These are phyloP conservation scores for Caprella mutica DNA, from an alignment of 2,888 invertebrate species.

Conservation along the genomic window DNA sequence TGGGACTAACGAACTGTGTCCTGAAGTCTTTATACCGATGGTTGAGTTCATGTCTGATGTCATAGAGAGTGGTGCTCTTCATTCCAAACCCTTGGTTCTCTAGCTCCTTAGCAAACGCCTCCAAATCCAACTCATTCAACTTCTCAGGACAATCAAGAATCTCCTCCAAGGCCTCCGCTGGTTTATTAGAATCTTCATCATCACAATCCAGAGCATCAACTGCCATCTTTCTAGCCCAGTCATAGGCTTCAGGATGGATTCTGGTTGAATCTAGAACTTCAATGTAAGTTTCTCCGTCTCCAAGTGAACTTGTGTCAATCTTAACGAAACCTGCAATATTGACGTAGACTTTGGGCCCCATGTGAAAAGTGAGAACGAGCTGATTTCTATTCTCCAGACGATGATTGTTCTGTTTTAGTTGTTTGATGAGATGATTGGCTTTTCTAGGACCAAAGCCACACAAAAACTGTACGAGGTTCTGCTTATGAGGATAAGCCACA, in stretches of 20 bases:
- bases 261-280: constrained; percentile 93
- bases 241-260: constrained; percentile 98
- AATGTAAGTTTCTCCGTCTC: constrained; percentile 57
- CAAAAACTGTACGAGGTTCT: constrained; percentile 85
- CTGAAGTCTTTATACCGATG: constrained; percentile 84
- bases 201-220: constrained; percentile 97
- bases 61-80: constrained; percentile 76
- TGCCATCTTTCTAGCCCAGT: constrained; percentile 99
- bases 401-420: constrained; percentile 80
- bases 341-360: constrained; percentile 97
- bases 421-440: constrained; percentile 67
- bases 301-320: constrained; percentile 90
- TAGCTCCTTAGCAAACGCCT: constrained; percentile 95
- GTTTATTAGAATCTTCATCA: constrained; percentile 56
- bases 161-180: constrained; percentile 92
- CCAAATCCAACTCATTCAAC: constrained; percentile 75
- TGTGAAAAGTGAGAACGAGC: constrained; percentile 84
- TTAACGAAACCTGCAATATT: constrained; percentile 98
- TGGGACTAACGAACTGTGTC: constrained; percentile 61
- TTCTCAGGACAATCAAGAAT: constrained; percentile 63
- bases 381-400: constrained; percentile 88
- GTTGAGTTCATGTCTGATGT: constrained; percentile 90
- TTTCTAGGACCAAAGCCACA: constrained; percentile 95
- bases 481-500: constrained; percentile 73
- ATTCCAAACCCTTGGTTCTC: constrained; percentile 62